Percentiles rank a stretch among this genome's conserved stretches.
Conservation (phyloP, 1,140 invertebrate species). For the Whitmania pigra region DNA sequence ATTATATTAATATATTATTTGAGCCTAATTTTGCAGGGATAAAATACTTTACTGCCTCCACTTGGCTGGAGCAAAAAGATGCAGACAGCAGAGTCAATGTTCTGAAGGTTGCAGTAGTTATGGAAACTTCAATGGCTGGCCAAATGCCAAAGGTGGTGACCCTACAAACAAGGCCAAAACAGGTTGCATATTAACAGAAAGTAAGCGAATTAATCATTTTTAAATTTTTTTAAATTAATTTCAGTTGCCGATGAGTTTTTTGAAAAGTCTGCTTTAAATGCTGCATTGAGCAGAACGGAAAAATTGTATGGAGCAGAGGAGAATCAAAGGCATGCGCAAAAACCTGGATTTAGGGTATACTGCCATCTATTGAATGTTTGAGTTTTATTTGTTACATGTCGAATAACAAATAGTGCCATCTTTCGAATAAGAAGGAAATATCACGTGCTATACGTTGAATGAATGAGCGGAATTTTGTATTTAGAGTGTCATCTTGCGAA, state of each 20-base stretch:
- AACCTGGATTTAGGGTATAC: background rate
- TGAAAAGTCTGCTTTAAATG: background rate
- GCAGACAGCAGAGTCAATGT: constrained; percentile 50
- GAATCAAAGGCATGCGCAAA: background rate
- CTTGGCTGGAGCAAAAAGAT: constrained; percentile 69
- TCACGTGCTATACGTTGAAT: too few species aligned
- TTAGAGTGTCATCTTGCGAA: too few species aligned
- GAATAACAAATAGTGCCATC: too few species aligned
- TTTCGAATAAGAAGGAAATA: too few species aligned
- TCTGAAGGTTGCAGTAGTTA: constrained; percentile 41
- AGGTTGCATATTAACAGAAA: too few species aligned
- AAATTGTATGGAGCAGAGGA: background rate
- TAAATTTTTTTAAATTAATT: background rate
- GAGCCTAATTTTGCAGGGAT: constrained; percentile 31
- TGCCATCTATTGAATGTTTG: too few species aligned
- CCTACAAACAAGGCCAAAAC: too few species aligned
- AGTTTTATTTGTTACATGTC: too few species aligned
- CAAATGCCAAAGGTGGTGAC: too few species aligned
- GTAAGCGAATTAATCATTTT: too few species aligned
- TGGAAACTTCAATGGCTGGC: constrained; percentile 42
- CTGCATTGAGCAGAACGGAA: background rate
- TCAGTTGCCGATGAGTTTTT: background rate
- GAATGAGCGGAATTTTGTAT: too few species aligned
- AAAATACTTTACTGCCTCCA: constrained; percentile 67
- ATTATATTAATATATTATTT: too few species aligned